Percentiles rank a stretch among this genome's conserved stretches.
These are phyloP conservation scores for Ceratotherium simum DNA, from an alignment of 2,113 vertebrate genomes.

Conservation along the genomic window DNA sequence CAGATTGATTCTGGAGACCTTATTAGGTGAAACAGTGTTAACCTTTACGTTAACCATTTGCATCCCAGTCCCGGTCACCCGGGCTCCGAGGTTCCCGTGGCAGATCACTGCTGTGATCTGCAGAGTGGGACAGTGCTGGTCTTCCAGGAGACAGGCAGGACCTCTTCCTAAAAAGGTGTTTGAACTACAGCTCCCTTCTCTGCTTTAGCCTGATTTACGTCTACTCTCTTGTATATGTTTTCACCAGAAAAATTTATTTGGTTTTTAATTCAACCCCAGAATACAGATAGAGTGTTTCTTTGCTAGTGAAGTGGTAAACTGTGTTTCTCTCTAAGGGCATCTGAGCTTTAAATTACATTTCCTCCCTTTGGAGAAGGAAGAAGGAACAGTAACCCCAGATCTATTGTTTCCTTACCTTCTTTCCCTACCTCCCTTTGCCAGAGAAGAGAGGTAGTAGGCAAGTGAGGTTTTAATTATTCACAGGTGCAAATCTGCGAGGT, in stretches of 20 bases:
- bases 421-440: background rate
- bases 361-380: background rate
- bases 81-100: background rate
- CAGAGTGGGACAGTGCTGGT: background rate
- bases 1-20: background rate
- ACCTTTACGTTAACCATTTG: background rate
- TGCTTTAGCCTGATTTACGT: background rate
- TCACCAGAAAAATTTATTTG: constrained; percentile 13
- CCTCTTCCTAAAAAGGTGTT: background rate
- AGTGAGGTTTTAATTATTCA: background rate
- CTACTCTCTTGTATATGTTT: background rate
- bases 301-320: background rate
- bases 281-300: constrained; percentile 13
- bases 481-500: background rate
- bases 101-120: background rate
- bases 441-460: background rate
- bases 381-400: background rate
- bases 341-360: constrained; percentile 38
- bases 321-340: background rate
- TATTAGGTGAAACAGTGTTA: background rate
- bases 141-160: background rate
- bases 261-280: constrained; percentile 17
- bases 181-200: background rate
- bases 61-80: background rate
- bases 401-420: background rate